A percentile compares a stretch with the other conserved stretches of the same genome.
phyloP scores from a whole-genome alignment of 2,113 vertebrate genomes.

The Leptodactylus fuscus region DNA sequence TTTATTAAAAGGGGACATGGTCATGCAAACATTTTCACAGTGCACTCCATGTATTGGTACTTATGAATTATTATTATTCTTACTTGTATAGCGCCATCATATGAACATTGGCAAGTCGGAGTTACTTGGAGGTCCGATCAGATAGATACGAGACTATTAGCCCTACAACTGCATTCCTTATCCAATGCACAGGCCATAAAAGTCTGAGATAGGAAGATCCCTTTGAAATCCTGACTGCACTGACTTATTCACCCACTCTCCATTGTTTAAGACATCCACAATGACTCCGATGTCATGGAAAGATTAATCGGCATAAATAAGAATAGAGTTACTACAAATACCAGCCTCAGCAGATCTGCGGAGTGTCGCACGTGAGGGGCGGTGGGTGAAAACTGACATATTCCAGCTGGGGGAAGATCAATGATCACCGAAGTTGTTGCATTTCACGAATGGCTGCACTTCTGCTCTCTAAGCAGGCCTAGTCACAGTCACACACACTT shows the following conservation, averaged over 20 bases:
- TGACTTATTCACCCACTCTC: neutral
- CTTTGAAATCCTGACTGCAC: too few species aligned
- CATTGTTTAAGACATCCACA: neutral
- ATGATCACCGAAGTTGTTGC: constrained; percentile 51
- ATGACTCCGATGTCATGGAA: neutral
- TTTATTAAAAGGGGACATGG: too few species aligned
- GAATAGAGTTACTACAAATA: neutral
- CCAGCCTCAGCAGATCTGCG: neutral
- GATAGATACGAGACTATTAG: too few species aligned
- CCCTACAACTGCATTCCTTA: too few species aligned
- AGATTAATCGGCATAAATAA: neutral
- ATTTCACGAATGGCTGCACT: constrained; percentile 54
- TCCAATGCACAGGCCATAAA: too few species aligned
- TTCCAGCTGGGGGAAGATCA: constrained; percentile 32
- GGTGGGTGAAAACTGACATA: neutral
- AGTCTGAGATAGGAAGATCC: too few species aligned
- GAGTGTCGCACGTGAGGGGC: constrained; percentile 6
- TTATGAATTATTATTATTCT: too few species aligned
- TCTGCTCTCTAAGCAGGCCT: constrained; percentile 52
- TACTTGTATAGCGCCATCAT: too few species aligned
- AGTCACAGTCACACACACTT: constrained; percentile 29
- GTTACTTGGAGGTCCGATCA: too few species aligned
- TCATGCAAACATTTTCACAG: too few species aligned
- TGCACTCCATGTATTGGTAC: too few species aligned
- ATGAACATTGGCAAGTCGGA: too few species aligned